Percentiles rank a stretch among this genome's conserved stretches.
Evolutionary conservation across 2,797 vertebrate species (phyloP).

Genomic region (Chiloscyllium punctatum): DNA sequence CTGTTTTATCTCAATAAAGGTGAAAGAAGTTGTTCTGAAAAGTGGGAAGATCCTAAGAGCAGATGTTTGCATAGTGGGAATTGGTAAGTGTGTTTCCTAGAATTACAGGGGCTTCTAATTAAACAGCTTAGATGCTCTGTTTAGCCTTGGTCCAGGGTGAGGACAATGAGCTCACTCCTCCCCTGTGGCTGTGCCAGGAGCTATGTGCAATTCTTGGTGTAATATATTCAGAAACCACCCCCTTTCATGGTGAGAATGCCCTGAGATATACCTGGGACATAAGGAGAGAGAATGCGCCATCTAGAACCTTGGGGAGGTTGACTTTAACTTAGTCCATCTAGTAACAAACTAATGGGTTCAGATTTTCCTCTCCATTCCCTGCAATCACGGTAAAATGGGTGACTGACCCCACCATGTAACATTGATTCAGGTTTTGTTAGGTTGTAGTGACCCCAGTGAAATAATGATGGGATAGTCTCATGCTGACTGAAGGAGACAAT

Average conservation of each 20-base stretch:
- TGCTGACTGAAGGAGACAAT: not conserved
- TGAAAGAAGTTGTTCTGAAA: conserved; percentile 94
- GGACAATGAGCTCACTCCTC: not conserved
- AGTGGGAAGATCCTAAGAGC: conserved; percentile 91
- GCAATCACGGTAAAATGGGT: not conserved
- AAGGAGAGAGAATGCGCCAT: not conserved
- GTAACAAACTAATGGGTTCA: not conserved
- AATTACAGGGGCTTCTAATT: not conserved
- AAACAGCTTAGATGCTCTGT: no score
- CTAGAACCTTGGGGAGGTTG: not conserved
- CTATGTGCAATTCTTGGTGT: not conserved
- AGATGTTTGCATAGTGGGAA: conserved; percentile 87
- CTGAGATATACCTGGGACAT: not conserved
- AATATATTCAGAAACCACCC: not conserved
- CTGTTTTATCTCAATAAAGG: conserved; percentile 54
- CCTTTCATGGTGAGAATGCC: not conserved
- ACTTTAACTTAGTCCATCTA: not conserved
- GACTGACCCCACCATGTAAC: not conserved
- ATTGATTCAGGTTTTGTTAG: not conserved
- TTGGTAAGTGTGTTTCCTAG: conserved; percentile 63
- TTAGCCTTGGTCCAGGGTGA: no score
- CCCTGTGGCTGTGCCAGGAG: not conserved
- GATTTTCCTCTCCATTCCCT: not conserved
- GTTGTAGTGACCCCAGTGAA: not conserved
- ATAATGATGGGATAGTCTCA: not conserved